Evolutionary conservation across 2,797 vertebrate genomes (phyloP), one percentile per base, ranked within the genome.

Genomic region (Chromis chromis): DNA sequence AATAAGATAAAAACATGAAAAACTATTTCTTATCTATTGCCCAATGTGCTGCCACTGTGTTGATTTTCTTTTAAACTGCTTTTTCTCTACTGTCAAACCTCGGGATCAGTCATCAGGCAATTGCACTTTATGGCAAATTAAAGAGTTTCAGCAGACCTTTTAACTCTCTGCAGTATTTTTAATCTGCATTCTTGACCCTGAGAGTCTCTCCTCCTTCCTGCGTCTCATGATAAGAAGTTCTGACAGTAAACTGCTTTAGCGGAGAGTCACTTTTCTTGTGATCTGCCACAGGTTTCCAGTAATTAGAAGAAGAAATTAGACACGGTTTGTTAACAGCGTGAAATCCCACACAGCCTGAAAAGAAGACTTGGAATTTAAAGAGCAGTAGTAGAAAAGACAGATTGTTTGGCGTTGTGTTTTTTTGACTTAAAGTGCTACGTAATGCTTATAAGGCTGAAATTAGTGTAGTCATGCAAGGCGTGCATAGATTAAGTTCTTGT

Each of bases 181-280:
- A n/a, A n/a, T 52, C 7, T 27, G 4, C 25, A 48, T 52, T 64
- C 0, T 40, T 42, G 19, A 9, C 24, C 9, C 11, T 31, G 14
- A 27, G 21, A 31, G 10, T 22, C 6, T 13, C 22, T 28, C 48
- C 22, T 42, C 10, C 1, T 42, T 40, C 25, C 3, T 28, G 14
- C 39, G 10, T 54, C 7, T 28, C 58, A 36, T 74, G 36, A 25
- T 5, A 53, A 78, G 31, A 40, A 8, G 0, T 27, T 49, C 3
- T 62, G 53, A 57, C 50, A 39, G 24, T 62, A 59, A 79, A 54
- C 24, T 28, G 63, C 2, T 66, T 31, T 21, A 52, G 13, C 31
- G 3, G 1, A n/a, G 10, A 16, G 33, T 28, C 0, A 22, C 60
- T 67, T 25, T 62, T 60, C 21, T 8, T 67, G 27, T 67, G n/a